A percentile compares a stretch with the other conserved stretches of the same genome.
phyloP scores from a whole-genome alignment of 1,140 invertebrate species.

The Heliconius melpomene region DNA sequence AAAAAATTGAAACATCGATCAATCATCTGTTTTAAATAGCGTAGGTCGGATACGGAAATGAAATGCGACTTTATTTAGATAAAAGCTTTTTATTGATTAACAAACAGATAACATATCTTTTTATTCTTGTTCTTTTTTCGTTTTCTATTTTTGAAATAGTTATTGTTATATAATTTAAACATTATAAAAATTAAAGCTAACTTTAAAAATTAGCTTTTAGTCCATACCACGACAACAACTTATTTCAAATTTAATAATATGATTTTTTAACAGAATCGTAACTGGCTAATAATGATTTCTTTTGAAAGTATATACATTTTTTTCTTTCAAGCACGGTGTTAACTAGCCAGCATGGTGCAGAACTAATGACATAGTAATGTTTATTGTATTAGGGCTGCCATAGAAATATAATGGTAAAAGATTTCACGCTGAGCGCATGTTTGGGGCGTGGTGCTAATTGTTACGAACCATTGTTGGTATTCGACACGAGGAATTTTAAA shows the following conservation, averaged over 20 bases:
- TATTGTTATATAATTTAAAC: background rate
- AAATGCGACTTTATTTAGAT: constrained; percentile 43
- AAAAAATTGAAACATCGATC: constrained; percentile 73
- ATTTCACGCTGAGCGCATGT: constrained; percentile 74
- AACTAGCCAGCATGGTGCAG: constrained; percentile 68
- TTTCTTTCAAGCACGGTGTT: constrained; percentile 53
- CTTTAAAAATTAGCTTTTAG: background rate
- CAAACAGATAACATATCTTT: background rate
- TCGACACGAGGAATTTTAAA: constrained; percentile 67
- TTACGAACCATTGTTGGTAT: constrained; percentile 70
- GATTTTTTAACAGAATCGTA: constrained; percentile 17
- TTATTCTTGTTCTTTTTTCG: background rate
- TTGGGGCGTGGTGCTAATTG: constrained; percentile 73
- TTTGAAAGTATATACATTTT: constrained; percentile 33
- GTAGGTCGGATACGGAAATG: constrained; percentile 54
- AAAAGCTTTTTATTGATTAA: constrained; percentile 29
- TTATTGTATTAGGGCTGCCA: constrained; percentile 78
- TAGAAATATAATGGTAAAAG: constrained; percentile 72
- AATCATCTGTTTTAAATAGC: constrained; percentile 73
- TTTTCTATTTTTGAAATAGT: background rate
- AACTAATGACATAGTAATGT: constrained; percentile 75
- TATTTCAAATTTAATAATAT: background rate
- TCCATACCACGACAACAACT: background rate
- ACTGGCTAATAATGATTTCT: constrained; percentile 53
- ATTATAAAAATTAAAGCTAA: background rate